phyloP scores from a whole-genome alignment of 2,797 vertebrate genomes.

The Gymnoscopelus microlampas region DNA sequence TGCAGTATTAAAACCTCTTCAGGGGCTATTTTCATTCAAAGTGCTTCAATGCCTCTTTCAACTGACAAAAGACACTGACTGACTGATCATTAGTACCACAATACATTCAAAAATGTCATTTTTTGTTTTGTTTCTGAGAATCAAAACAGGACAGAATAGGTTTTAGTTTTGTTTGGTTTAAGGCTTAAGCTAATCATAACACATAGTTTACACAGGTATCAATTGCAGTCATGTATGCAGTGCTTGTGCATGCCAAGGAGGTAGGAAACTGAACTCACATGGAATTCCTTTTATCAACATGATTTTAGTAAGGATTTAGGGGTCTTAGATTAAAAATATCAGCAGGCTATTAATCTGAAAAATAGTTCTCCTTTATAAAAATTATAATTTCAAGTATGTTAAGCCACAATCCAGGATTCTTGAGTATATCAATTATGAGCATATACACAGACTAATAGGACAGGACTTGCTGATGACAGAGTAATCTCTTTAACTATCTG shows the following conservation, averaged over 20 bases:
- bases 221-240: slow-evolving; percentile 61
- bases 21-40: slow-evolving; percentile 70
- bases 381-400: slow-evolving; percentile 78
- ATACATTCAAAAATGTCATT: slow-evolving; percentile 77
- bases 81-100: slow-evolving; percentile 67
- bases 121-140: slow-evolving; percentile 29
- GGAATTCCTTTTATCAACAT: slow-evolving; percentile 46
- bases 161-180: slow-evolving; percentile 55
- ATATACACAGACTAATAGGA: slow-evolving; percentile 38
- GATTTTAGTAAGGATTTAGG: slow-evolving; percentile 48
- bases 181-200: slow-evolving; percentile 54
- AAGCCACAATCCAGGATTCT: slow-evolving; percentile 63
- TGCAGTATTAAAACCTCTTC: slow-evolving; percentile 60
- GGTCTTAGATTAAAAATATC: slow-evolving; percentile 60
- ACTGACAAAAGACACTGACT: slow-evolving; percentile 57
- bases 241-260: slow-evolving; percentile 64
- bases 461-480: slow-evolving; percentile 32
- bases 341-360: slow-evolving; percentile 73
- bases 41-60: slow-evolving; percentile 74
- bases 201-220: slow-evolving; percentile 40
- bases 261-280: slow-evolving; percentile 67
- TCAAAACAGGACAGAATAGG: slow-evolving; percentile 15
- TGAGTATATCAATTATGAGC: slow-evolving; percentile 36
- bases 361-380: slow-evolving; percentile 67
- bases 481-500: slow-evolving; percentile 20